Evolutionary conservation across 2,797 vertebrate genomes (phyloP), one percentile per base, ranked within the genome.

Genomic region (Danio tinwini): DNA sequence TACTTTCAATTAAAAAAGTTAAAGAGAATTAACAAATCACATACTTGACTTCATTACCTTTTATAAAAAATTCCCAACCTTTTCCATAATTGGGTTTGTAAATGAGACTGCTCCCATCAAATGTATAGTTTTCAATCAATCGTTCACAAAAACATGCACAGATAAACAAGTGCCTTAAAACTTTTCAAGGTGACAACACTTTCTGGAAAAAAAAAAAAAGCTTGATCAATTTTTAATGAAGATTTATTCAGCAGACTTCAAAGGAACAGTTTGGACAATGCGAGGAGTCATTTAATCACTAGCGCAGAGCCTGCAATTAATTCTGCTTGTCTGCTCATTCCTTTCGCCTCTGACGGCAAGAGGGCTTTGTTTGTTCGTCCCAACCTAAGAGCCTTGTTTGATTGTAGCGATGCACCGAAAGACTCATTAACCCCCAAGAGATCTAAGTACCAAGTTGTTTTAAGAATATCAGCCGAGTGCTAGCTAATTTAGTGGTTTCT

Each of bases 91-190:
- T 29, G 29, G 29, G 29, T 29, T 29, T 29, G 29, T 17, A 70
- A 42, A 40, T 17, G 10, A 40, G 6, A 40, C 29, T 19, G 55
- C 6, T 29, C 19, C 55, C 21, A 58, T 53, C 19, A 29, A 12
- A 42, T 12, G 37, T 6, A 14, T 52, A 7, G 14, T 12, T 39
- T 47, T 12, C 75, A 92, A 88, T 86, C 91, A 90, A 29, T 29
- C 29, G 29, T 91, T 69, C 87, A 93, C 91, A 93, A 89, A 93
- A 76, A 92, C 86, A 94, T 87, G 89, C 56, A 78, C 59, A 42
- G 63, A 74, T 67, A n/a, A 52, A 62, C 56, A 81, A 73, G 37
- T 49, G 47, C 49, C 47, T 79, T 69, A 61, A 81, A 84, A 82
- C 56, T 80, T 80, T 71, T 77, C 68, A 82, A 85, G 64, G 75